A percentile compares a stretch with the other conserved stretches of the same genome.
These are phyloP conservation scores for Cyclina sinensis DNA, from an alignment of 1,140 invertebrate species.

Conservation along the genomic window DNA sequence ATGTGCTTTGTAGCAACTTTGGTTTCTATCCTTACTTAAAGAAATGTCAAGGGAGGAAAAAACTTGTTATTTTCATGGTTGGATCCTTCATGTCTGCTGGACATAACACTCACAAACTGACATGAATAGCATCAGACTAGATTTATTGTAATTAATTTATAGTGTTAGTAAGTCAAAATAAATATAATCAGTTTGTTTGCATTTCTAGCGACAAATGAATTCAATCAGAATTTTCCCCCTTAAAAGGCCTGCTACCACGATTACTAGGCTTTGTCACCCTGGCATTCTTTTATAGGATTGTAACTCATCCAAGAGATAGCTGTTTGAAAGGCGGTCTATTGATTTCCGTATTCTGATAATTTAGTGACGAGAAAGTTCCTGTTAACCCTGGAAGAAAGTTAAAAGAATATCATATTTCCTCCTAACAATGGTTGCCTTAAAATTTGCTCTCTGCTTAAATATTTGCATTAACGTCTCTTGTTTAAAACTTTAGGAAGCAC, in stretches of 20 bases:
- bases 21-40: too few species aligned
- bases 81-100: too few species aligned
- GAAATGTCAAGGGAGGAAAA: too few species aligned
- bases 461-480: constrained; percentile 46
- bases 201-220: constrained; percentile 23
- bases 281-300: constrained; percentile 60
- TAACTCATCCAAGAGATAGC: constrained; percentile 64
- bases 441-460: constrained; percentile 22
- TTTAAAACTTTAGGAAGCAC: constrained; percentile 29
- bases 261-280: constrained; percentile 36
- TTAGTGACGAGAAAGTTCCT: constrained; percentile 51
- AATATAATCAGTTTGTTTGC: not conserved
- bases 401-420: constrained; percentile 57
- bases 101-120: too few species aligned
- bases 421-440: constrained; percentile 39
- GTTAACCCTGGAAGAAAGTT: constrained; percentile 41
- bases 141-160: too few species aligned
- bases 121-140: not conserved
- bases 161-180: not conserved
- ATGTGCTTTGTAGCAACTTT: too few species aligned
- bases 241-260: constrained; percentile 36
- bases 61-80: too few species aligned
- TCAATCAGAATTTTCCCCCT: constrained; percentile 36
- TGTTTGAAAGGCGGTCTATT: constrained; percentile 60
- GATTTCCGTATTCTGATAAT: constrained; percentile 58